Base-by-base conservation (phyloP, 2,888 invertebrate species). In the Cordilura impudica region DNA sequence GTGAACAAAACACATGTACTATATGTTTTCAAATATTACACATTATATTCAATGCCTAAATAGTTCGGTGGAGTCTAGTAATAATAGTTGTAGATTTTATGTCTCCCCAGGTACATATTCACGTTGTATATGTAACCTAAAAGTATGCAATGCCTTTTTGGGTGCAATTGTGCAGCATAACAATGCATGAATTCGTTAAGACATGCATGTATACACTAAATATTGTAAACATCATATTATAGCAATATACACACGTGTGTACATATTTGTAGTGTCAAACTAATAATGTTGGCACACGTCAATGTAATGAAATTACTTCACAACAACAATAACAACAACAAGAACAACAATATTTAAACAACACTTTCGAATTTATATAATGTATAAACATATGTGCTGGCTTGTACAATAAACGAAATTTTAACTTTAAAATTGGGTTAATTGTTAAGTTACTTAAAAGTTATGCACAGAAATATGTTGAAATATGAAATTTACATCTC, bases 231-330 rank as follows among this genome's bases (percentile, higher is more conserved):
- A 26, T 65, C 58, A 45, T 18, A 51, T 72, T 60, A 45, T 58
- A 53, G 45, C 70, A 76, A 53, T 29, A 21, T 53, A 35, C 14
- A 49, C 35, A 23, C 21, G 16, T 7, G n/a, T 45, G 49, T 66
- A 39, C 45, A 29, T 49, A 45, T 26, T 63, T 58, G 14, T 23
- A 81, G 74, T 80, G 77, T 80, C 77, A 80, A 77, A 80, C 65
- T 77, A 65, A 77, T 74, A 79, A 72, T 60, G 69, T 66, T 71
- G 79, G 66, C 79, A 77, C 77, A 78, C 74, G 66, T 81, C 78
- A 80, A 80, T 77, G 63, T 80, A 69, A 75, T 81, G 43, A 80
- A 80, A 73, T 75, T 78, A 70, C 21, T 10, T 49, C 66, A 56
- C 60, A 58, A 54, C 47, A 18, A 23, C 21, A 69, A 16, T 10